Evolutionary conservation across 2,888 invertebrate genomes (phyloP).

Genomic region (Neria commutata): DNA sequence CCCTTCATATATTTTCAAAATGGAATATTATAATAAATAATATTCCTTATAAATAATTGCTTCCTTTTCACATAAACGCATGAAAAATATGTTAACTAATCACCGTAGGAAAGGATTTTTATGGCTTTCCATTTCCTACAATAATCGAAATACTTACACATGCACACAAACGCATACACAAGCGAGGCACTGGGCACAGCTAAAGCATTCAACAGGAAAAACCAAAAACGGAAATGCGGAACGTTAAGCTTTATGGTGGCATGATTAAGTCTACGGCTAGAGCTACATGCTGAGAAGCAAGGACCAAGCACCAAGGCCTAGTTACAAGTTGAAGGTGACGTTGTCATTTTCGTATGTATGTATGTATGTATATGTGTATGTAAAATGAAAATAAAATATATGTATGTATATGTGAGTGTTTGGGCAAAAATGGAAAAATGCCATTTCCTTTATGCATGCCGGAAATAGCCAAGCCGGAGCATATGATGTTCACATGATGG

Average conservation of each 20-base stretch:
- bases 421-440: constrained; percentile 39
- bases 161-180: constrained; percentile 46
- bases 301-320: constrained; percentile 27
- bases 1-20: neutral
- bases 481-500: constrained; percentile 15
- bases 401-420: constrained; percentile 18
- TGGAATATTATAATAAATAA: constrained; percentile 49
- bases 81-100: constrained; percentile 59
- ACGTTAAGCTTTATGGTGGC: constrained; percentile 47
- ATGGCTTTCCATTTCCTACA: constrained; percentile 59
- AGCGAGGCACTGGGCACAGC: constrained; percentile 12
- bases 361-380: neutral
- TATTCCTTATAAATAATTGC: constrained; percentile 60
- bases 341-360: constrained; percentile 33
- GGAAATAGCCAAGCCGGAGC: constrained; percentile 41
- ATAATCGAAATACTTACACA: constrained; percentile 28
- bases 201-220: constrained; percentile 65
- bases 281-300: constrained; percentile 1
- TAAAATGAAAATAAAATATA: constrained; percentile 10
- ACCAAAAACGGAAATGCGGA: constrained; percentile 59
- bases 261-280: constrained; percentile 7
- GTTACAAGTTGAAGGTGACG: constrained; percentile 36
- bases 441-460: constrained; percentile 49
- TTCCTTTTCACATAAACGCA: constrained; percentile 41
- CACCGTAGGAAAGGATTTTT: constrained; percentile 61